A percentile compares a stretch with the other conserved stretches of the same genome.
Evolutionary conservation across 2,113 vertebrate genomes (phyloP).

Genomic region (Theristicus caerulescens): DNA sequence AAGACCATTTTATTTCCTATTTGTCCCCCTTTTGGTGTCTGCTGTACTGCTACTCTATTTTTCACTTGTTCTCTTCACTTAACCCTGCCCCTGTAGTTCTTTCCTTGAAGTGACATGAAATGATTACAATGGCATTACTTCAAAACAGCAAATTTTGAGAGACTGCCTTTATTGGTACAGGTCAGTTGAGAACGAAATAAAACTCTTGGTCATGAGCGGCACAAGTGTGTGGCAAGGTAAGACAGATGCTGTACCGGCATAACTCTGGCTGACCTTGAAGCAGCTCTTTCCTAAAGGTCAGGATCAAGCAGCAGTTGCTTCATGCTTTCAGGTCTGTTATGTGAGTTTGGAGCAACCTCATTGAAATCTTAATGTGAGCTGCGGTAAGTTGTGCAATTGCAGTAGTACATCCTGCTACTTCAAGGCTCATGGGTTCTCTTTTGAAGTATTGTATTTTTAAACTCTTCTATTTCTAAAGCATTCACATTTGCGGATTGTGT

Average conservation of each 20-base stretch:
- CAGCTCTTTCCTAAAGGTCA: neutral
- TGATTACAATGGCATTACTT: neutral
- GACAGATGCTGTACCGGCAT: neutral
- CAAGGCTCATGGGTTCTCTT: neutral
- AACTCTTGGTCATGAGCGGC: neutral
- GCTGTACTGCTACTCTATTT: neutral
- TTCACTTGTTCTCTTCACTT: neutral
- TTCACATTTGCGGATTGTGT: neutral
- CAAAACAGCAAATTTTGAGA: neutral
- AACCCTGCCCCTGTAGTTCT: neutral
- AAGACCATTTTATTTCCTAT: neutral
- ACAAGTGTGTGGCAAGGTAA: neutral
- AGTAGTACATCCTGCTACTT: neutral
- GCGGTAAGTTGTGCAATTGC: neutral
- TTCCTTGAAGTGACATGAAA: neutral
- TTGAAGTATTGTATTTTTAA: neutral
- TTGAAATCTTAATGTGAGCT: neutral
- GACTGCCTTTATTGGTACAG: neutral
- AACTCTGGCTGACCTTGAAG: neutral
- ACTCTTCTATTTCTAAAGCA: neutral
- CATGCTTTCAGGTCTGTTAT: neutral
- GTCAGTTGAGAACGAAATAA: neutral
- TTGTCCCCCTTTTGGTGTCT: neutral
- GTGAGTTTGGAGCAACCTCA: neutral
- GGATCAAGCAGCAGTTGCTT: neutral